These are phyloP conservation scores for Epirrita christyi DNA, from an alignment of 2,888 invertebrate species.

Conservation along the genomic window DNA sequence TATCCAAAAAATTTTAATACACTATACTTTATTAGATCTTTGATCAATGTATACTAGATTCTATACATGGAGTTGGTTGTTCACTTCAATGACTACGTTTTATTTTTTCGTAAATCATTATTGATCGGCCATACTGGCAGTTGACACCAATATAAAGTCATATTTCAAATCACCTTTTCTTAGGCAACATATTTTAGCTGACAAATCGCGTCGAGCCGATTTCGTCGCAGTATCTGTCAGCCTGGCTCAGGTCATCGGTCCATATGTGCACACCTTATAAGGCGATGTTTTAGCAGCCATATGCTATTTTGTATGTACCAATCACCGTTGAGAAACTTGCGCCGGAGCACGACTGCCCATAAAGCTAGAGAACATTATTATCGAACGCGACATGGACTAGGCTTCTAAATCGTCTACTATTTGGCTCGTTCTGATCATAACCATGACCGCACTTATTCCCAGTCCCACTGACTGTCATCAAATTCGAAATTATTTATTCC, in stretches of 20 bases:
- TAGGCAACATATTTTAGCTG: constrained; percentile 14
- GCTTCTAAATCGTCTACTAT: neutral
- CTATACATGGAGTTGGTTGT: neutral
- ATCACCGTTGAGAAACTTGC: constrained; percentile 52
- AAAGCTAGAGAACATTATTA: constrained; percentile 5
- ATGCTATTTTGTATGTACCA: constrained; percentile 58
- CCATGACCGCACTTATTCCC: too few relatives aligned
- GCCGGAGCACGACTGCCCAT: constrained; percentile 47
- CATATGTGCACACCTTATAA: constrained; percentile 68
- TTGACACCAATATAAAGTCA: constrained; percentile 21
- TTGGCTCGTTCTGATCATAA: too few relatives aligned
- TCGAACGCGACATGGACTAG: constrained; percentile 10
- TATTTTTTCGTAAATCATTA: neutral
- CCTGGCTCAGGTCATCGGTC: constrained; percentile 46
- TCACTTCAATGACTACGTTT: neutral
- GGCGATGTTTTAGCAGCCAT: constrained; percentile 74
- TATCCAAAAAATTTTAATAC: too few relatives aligned
- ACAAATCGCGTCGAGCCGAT: constrained; percentile 50
- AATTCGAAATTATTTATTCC: too few relatives aligned
- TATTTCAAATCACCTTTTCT: constrained; percentile 24
- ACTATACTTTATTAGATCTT: too few relatives aligned
- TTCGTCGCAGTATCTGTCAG: constrained; percentile 62
- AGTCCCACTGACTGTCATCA: too few relatives aligned
- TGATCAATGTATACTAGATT: too few relatives aligned
- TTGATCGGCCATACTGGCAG: neutral